These are phyloP conservation scores for Macrobrachium rosenbergii DNA, from an alignment of 1,140 invertebrate species.

Conservation along the genomic window DNA sequence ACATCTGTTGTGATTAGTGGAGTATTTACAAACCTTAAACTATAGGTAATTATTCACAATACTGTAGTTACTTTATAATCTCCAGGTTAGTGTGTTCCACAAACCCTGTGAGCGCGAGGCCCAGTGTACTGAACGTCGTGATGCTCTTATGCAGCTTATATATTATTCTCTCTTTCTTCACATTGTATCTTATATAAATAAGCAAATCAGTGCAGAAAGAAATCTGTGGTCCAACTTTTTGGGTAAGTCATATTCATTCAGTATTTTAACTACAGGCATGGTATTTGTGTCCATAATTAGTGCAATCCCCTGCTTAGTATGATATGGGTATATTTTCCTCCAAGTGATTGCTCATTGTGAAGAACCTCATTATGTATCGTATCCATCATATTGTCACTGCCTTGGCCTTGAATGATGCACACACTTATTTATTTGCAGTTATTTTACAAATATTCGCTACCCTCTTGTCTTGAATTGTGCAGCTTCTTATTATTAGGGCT, in stretches of 20 bases:
- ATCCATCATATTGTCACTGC: too few relatives aligned
- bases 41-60: neutral
- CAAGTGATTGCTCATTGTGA: neutral
- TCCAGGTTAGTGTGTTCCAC: slow-evolving; percentile 66
- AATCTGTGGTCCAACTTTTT: slow-evolving; percentile 52
- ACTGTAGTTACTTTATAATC: slow-evolving; percentile 7
- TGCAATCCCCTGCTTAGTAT: neutral
- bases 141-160: slow-evolving; percentile 66
- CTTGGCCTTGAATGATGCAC: too few relatives aligned
- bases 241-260: slow-evolving; percentile 44
- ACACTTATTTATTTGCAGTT: too few relatives aligned
- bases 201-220: slow-evolving; percentile 53
- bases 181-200: slow-evolving; percentile 66
- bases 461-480: too few relatives aligned
- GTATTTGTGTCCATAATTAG: too few relatives aligned
- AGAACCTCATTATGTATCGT: too few relatives aligned
- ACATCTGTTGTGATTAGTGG: too few relatives aligned
- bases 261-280: neutral
- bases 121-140: slow-evolving; percentile 67
- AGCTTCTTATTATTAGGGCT: too few relatives aligned
- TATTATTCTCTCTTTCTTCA: slow-evolving; percentile 67
- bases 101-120: slow-evolving; percentile 64
- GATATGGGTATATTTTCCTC: neutral
- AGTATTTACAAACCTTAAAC: neutral
- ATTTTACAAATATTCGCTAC: too few relatives aligned